Evolutionary conservation across 2,888 invertebrate genomes (phyloP).

Genomic region (Drosophila sordidapex): DNA sequence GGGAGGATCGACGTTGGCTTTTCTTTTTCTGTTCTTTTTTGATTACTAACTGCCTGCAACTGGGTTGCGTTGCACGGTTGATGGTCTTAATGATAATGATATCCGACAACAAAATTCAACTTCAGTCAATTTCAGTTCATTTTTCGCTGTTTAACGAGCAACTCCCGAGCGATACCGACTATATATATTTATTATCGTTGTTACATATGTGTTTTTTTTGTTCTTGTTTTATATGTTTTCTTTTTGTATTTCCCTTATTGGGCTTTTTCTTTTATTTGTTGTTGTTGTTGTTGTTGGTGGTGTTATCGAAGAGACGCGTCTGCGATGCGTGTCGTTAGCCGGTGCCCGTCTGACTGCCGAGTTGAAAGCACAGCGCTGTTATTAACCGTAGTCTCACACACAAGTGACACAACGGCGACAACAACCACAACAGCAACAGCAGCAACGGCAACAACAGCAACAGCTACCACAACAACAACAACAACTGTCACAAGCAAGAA

Average conservation of each 20-base stretch:
- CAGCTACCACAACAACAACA: slow-evolving; percentile 1
- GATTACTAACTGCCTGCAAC: not conserved
- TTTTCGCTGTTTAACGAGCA: slow-evolving; percentile 30
- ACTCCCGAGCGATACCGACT: slow-evolving; percentile 19
- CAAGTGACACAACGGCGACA: slow-evolving; percentile 51
- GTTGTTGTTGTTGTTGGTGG: not conserved
- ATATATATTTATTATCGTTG: slow-evolving; percentile 23
- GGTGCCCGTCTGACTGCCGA: slow-evolving; percentile 67
- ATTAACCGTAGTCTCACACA: slow-evolving; percentile 65
- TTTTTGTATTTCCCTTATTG: slow-evolving; percentile 17
- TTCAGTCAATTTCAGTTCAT: slow-evolving; percentile 38
- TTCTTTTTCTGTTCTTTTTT: not conserved
- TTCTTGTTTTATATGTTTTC: slow-evolving; percentile 1
- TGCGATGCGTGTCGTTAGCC: slow-evolving; percentile 56
- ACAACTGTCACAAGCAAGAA: not conserved
- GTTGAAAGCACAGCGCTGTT: slow-evolving; percentile 60
- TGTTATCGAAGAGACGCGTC: slow-evolving; percentile 39
- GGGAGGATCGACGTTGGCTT: slow-evolving; percentile 28
- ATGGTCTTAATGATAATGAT: slow-evolving; percentile 6
- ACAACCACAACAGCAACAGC: slow-evolving; percentile 27
- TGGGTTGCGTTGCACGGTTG: slow-evolving; percentile 9
- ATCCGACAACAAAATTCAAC: slow-evolving; percentile 18
- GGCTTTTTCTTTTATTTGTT: slow-evolving; percentile 3
- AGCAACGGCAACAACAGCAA: not conserved
- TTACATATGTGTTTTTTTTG: slow-evolving; percentile 25